These are phyloP conservation scores for Brachyptera putata DNA, from an alignment of 2,888 invertebrate genomes.

Conservation along the genomic window DNA sequence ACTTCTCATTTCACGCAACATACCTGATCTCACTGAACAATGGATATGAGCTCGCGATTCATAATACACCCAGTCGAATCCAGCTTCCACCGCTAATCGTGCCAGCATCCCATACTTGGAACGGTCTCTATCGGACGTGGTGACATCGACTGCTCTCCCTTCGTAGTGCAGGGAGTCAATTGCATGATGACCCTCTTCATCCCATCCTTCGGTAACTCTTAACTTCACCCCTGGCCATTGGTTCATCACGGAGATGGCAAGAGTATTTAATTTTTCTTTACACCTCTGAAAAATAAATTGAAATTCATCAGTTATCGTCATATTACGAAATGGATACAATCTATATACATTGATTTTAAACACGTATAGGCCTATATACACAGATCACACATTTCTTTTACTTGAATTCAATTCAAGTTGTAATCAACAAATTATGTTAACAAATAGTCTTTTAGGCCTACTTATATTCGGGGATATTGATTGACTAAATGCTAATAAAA, in stretches of 20 bases:
- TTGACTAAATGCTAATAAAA: no score
- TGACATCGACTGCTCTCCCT: constrained; percentile 93
- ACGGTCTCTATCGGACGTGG: constrained; percentile 88
- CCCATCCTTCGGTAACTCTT: constrained; percentile 94
- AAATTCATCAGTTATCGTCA: no score
- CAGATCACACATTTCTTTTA: no score
- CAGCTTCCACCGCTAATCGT: constrained; percentile 90
- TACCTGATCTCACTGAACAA: constrained; percentile 97
- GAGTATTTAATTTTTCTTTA: constrained; percentile 89
- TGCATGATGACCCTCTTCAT: constrained; percentile 75
- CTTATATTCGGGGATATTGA: no score
- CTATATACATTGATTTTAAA: no score
- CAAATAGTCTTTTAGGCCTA: no score
- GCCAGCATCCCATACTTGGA: constrained; percentile 96
- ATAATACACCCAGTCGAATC: constrained; percentile 98
- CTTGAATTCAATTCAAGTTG: no score
- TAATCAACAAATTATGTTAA: no score
- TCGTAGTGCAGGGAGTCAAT: constrained; percentile 91
- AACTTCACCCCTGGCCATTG: constrained; percentile 95
- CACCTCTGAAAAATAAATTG: constrained; percentile 78
- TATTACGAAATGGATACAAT: no score
- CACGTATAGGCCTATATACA: no score
- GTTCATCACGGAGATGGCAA: constrained; percentile 96
- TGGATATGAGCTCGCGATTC: constrained; percentile 93
- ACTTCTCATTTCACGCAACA: no score